Percentiles rank a stretch among this genome's conserved stretches.
Conservation (phyloP, 2,888 invertebrate species). For the Drosophila pegasa region DNA sequence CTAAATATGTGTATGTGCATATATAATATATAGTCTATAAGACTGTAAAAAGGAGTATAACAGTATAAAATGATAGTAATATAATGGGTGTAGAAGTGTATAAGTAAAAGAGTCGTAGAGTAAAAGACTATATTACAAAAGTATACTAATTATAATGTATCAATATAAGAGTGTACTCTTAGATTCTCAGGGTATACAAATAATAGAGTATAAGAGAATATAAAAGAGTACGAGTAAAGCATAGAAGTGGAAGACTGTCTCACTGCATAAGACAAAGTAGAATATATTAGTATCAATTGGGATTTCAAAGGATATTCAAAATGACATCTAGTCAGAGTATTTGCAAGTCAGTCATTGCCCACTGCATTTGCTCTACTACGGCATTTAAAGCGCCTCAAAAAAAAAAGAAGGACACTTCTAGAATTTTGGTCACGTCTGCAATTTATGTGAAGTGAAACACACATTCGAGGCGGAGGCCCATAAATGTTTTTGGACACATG, state of each 20-base stretch:
- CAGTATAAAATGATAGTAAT: too few relatives aligned
- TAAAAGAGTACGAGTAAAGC: background rate
- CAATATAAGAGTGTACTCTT: background rate
- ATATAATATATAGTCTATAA: too few relatives aligned
- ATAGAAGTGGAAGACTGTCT: too few relatives aligned
- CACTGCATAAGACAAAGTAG: too few relatives aligned
- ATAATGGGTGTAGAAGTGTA: too few relatives aligned
- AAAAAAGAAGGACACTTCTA: slow-evolving; percentile 4
- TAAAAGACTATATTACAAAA: background rate
- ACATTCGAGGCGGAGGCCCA: slow-evolving; percentile 33
- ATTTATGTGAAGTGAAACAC: slow-evolving; percentile 55
- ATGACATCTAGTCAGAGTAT: too few relatives aligned
- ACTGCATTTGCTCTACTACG: background rate
- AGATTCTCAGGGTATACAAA: background rate
- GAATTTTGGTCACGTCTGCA: slow-evolving; percentile 58
- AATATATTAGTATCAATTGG: too few relatives aligned
- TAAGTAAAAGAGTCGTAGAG: background rate
- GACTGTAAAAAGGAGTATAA: too few relatives aligned
- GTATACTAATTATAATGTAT: background rate
- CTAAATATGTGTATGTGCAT: too few relatives aligned
- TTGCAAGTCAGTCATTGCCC: background rate
- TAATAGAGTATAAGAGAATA: background rate
- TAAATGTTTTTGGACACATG: slow-evolving; percentile 41
- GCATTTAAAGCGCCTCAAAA: slow-evolving; percentile 20
- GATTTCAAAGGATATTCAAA: too few relatives aligned